These are phyloP conservation scores for Rutpela maculata DNA, from an alignment of 2,888 invertebrate species.

Conservation along the genomic window DNA sequence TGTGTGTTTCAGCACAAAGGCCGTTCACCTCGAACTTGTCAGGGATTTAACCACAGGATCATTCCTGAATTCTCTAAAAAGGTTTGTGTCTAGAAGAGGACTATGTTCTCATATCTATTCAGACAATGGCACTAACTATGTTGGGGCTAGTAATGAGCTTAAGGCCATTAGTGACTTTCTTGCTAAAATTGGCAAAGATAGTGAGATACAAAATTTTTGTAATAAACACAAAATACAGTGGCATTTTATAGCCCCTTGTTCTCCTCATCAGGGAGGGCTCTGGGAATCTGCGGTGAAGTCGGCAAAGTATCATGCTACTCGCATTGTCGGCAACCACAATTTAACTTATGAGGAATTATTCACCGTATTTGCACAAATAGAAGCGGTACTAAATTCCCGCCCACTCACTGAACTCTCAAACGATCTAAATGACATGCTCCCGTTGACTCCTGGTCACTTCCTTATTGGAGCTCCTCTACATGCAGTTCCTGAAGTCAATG, in stretches of 20 bases:
- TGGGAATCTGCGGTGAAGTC: constrained; percentile 54
- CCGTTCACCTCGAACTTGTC: constrained; percentile 48
- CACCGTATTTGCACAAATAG: constrained; percentile 59
- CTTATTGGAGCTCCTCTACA: no score
- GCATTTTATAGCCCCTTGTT: constrained; percentile 62
- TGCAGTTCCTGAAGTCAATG: no score
- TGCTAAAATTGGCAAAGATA: constrained; percentile 39
- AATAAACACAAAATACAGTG: constrained; percentile 53
- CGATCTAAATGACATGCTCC: no score
- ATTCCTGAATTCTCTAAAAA: constrained; percentile 45
- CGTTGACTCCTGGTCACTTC: constrained; percentile 56
- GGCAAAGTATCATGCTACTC: constrained; percentile 59
- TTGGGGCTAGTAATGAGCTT: constrained; percentile 42
- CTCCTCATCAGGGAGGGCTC: constrained; percentile 60
- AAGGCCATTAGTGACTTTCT: not conserved
- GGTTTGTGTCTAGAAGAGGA: constrained; percentile 49
- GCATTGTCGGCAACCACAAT: constrained; percentile 51
- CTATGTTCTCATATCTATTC: constrained; percentile 37
- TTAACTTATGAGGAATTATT: constrained; percentile 63
- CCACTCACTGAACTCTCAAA: constrained; percentile 56
- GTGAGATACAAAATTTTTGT: not conserved
- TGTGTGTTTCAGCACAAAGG: constrained; percentile 47
- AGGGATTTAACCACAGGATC: constrained; percentile 38
- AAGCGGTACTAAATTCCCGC: constrained; percentile 61
- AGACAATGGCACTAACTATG: constrained; percentile 50